A percentile compares a stretch with the other conserved stretches of the same genome.
Conservation (phyloP, 2,113 vertebrate species). For the Aplodontia rufa region DNA sequence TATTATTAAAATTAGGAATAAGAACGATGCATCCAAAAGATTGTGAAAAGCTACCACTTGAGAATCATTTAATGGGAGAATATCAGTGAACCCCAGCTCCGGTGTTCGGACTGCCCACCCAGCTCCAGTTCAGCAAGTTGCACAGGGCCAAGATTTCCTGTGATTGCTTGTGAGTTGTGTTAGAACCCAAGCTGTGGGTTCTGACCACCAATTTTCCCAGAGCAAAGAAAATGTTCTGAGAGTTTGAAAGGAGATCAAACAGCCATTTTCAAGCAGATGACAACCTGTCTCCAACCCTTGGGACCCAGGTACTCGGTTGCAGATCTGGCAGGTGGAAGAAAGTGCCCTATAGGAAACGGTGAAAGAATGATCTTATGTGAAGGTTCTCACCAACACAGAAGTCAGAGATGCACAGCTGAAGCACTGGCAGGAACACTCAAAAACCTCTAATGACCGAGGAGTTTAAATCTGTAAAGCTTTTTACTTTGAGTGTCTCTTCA, state of each 20-base stretch:
- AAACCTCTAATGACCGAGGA: constrained; percentile 66
- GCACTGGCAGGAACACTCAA: constrained; percentile 68
- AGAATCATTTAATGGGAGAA: not conserved
- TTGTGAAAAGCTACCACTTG: not conserved
- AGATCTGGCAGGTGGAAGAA: constrained; percentile 59
- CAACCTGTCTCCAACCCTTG: constrained; percentile 62
- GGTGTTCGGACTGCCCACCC: not conserved
- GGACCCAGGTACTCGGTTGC: constrained; percentile 61
- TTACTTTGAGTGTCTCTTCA: constrained; percentile 72
- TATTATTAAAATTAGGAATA: not conserved
- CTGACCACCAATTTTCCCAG: not conserved
- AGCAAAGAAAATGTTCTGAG: not conserved
- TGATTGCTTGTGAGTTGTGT: not conserved
- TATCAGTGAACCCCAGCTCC: not conserved
- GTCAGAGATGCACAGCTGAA: constrained; percentile 71
- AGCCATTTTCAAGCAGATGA: constrained; percentile 61
- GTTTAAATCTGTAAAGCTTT: constrained; percentile 72
- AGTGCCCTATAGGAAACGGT: constrained; percentile 64
- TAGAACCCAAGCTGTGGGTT: not conserved
- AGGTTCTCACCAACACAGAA: constrained; percentile 70
- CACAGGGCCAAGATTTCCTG: not conserved
- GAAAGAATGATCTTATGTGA: constrained; percentile 74
- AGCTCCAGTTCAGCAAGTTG: not conserved
- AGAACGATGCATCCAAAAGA: not conserved
- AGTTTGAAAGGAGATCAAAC: constrained; percentile 52